A percentile compares a stretch with the other conserved stretches of the same genome.
These are phyloP conservation scores for Cephalopachus bancanus DNA, from an alignment of 2,797 vertebrate species.

Conservation along the genomic window DNA sequence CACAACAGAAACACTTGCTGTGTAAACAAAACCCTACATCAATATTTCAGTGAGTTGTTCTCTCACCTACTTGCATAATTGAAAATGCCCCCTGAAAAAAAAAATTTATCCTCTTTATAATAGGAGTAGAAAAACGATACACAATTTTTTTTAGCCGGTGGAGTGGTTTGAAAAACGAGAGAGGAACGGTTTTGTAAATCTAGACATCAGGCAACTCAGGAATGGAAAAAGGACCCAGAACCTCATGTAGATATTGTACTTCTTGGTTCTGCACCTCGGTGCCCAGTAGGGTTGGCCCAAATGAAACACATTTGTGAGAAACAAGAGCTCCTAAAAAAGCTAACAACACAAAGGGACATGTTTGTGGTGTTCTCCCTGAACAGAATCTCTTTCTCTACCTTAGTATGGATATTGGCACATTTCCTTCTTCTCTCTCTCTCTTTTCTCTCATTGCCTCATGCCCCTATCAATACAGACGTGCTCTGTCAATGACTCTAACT, in stretches of 20 bases:
- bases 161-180: not conserved
- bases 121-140: not conserved
- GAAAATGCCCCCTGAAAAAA: not conserved
- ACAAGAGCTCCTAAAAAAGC: not conserved
- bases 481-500: too few species aligned
- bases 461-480: not conserved
- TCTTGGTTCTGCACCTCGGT: rapidly evolving
- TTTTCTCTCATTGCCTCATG: too few species aligned
- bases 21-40: not conserved
- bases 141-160: too few species aligned
- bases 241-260: not conserved
- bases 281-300: not conserved
- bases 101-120: not conserved
- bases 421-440: not conserved
- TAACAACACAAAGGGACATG: not conserved
- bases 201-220: not conserved
- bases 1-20: not conserved
- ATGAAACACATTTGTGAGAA: not conserved
- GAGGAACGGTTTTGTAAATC: not conserved
- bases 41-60: not conserved
- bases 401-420: not conserved
- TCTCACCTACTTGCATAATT: not conserved
- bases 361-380: not conserved
- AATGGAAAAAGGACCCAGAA: not conserved
- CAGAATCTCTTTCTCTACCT: not conserved